A percentile compares a stretch with the other conserved stretches of the same genome.
These are phyloP conservation scores for Drosophila pseudoobscura DNA, from an alignment of 1,140 invertebrate species.

Conservation along the genomic window DNA sequence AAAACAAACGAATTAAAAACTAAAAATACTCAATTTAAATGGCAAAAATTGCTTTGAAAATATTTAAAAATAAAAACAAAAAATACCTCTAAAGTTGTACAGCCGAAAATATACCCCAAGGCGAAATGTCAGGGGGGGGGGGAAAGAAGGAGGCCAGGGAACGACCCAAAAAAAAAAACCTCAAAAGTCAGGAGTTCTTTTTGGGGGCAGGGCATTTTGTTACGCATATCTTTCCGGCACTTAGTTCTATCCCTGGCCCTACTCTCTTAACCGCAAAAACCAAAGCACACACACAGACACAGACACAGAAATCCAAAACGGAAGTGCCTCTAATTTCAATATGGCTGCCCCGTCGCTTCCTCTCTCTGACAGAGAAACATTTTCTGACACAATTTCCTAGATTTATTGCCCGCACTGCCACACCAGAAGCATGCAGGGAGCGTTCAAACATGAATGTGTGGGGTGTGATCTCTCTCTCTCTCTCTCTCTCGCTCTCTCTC, in stretches of 20 bases:
- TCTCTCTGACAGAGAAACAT: conserved; percentile 58
- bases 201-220: conserved; percentile 24
- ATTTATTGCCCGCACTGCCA: conserved; percentile 67
- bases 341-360: conserved; percentile 51
- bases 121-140: conserved; percentile 1
- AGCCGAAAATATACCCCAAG: background rate
- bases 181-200: conserved; percentile 3
- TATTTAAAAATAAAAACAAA: too few relatives aligned
- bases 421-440: conserved; percentile 7
- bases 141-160: too few relatives aligned
- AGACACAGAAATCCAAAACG: conserved; percentile 53
- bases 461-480: background rate
- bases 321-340: conserved; percentile 79
- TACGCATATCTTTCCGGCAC: conserved; percentile 78
- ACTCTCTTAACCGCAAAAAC: conserved; percentile 33
- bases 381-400: conserved; percentile 80
- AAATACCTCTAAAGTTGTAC: background rate
- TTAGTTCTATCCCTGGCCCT: conserved; percentile 52
- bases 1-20: conserved; percentile 26
- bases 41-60: too few relatives aligned
- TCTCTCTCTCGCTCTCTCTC: too few relatives aligned
- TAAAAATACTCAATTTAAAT: background rate
- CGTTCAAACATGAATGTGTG: too few relatives aligned
- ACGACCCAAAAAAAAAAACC: background rate
- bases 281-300: conserved; percentile 12